Base-by-base conservation (phyloP, 2,797 vertebrate species). In the Brachyalestes nurse region DNA sequence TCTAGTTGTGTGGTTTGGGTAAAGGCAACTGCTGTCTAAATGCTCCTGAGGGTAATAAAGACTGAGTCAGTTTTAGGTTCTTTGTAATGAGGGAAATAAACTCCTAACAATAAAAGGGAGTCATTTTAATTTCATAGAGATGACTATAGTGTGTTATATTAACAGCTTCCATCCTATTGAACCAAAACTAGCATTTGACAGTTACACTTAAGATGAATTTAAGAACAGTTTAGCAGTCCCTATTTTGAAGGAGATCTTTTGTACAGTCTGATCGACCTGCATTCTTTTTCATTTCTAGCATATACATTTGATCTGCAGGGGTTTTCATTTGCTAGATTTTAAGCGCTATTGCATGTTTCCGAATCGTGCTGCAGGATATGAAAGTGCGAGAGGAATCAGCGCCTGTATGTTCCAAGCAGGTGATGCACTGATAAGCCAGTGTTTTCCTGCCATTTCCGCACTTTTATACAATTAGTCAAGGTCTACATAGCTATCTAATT, bases 401-500 rank as follows among this genome's bases (percentile, higher is more conserved):
- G 89, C 84, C 85, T 91, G 89, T 85, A 88, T 58, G 88, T 89
- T 90, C 21, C 45, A 78, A 69, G 72, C 78, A 87, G 89, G 82
- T 83, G 82, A 82, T 86, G 83, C 82, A 58, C 85, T 87, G 38
- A 86, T 78, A 86, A 83, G 47, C 69, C 64, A 23, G 62, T 84
- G 74, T 79, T 80, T 78, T 85, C 65, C 80, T 84, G 72, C 74
- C 67, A 74, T 80, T 92, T 90, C 90, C 81, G 74, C 88, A 87
- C 85, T 88, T 88, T 93, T 90, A 90, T 82, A 84, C 89, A 88
- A 90, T 93, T 93, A 94, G 90, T 91, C 88, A 90, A 86, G 89
- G 89, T 91, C 91, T 89, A 84, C 80, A 83, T 87, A 88, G 91
- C 87, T 75, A 78, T 91, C 84, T 94, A 93, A 95, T 94, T 93